Evolutionary conservation across 2,113 vertebrate species (phyloP).

Genomic region (Pseudolaguvia tuberculata): DNA sequence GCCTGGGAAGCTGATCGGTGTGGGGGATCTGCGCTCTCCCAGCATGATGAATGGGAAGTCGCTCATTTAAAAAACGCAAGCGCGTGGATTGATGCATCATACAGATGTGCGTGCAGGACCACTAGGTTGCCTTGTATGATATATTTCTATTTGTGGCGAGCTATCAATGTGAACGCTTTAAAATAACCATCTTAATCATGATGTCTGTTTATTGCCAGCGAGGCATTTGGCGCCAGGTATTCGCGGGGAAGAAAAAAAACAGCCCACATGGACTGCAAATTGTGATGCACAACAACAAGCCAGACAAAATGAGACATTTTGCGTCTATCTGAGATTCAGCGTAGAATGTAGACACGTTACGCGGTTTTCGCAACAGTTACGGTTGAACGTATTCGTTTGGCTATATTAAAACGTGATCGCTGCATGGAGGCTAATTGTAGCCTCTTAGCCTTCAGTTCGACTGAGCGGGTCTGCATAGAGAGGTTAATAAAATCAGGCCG

Average conservation of each 20-base stretch:
- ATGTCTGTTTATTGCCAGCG: constrained; percentile 36
- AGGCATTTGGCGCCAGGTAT: constrained; percentile 51
- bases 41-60: constrained; percentile 46
- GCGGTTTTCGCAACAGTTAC: no score
- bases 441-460: constrained; percentile 4
- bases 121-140: neutral
- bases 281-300: constrained; percentile 3
- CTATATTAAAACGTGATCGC: neutral
- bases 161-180: no score
- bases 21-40: constrained; percentile 7
- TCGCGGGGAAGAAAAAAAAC: constrained; percentile 26
- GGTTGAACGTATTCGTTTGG: neutral
- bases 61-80: constrained; percentile 41
- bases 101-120: neutral
- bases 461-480: constrained; percentile 2
- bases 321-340: neutral
- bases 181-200: neutral
- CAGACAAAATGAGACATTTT: neutral
- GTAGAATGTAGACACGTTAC: no score
- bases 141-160: neutral
- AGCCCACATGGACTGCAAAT: constrained; percentile 38
- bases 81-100: constrained; percentile 42
- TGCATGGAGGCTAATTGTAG: constrained; percentile 11
- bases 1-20: constrained; percentile 6
- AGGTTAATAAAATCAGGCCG: constrained; percentile 1